Base-by-base conservation (phyloP, 2,888 invertebrate genomes). In the Apodemia mormo region DNA sequence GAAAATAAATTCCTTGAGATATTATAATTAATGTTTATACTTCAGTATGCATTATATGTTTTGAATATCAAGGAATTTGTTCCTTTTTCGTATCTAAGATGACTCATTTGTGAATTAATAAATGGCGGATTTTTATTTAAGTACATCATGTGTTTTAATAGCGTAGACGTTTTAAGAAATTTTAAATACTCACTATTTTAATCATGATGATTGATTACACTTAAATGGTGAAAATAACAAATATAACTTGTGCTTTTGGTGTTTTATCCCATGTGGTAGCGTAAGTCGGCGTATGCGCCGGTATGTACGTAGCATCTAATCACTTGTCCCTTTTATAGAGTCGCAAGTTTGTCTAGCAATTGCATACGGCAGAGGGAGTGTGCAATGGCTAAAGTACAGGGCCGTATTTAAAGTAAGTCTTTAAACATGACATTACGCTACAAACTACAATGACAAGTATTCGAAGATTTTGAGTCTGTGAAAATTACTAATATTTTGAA, bases 321-420 rank as follows among this genome's bases (percentile, higher is more conserved):
- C 89, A 91, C 82, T 86, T 85, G 91, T 91, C 90, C 92, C 92
- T 93, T 93, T 86, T 93, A 93, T 93, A 93, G 90, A 92, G 87
- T 88, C 89, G 88, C 85, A 80, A 85, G 83, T 92, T 92, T 91
- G 90, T 90, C 90, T 92, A 90, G 86, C 82, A 84, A 86, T 85
- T 88, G 89, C 89, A 87, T 82, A 83, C 82, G 75, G 86, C 84
- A 82, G 89, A 88, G 91, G 92, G 90, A 89, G 87, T 78, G 80
- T 88, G 86, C 86, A 88, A 79, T 81, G 78, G 82, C 82, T 89
- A 85, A 80, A 76, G 74, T 72, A 74, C 92, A 90, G 92, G 82
- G 86, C 77, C 85, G 90, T 66, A 91, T 76, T 87, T 73, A 72
- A 76, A 70, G 71, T 56, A 43, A 56, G 64, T 70, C 45, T 43